Evolutionary conservation across 1,140 invertebrate genomes (phyloP), one percentile per base, ranked within the genome.

Genomic region (Pseudomyrmex concolor): DNA sequence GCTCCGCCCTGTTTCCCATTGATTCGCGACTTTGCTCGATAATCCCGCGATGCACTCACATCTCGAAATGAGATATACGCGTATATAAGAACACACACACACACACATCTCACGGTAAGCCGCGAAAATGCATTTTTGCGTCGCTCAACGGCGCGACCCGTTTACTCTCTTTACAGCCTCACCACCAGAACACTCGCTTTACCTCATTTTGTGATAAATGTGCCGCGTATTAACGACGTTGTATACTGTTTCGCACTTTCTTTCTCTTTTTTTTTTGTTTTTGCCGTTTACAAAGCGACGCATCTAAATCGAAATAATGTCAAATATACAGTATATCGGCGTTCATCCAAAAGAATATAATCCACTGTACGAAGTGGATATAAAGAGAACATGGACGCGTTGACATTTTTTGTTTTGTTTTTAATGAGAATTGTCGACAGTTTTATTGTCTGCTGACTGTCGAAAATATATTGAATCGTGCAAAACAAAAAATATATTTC

Each of bases 71-170:
- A 34, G 34, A 34, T 34, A 7, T 3, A 25, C 25, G 25, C 25
- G 25, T 25, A 25, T 34, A 34, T 34, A 34, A 34, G 34, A 34
- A 34, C 5, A 34, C 34, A 34, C 4, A 34, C 34, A 34, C 34
- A 34, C 34, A 34, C 34, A 25, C 25, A 25, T 2, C 5, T 9
- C n/a, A 45, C 2, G 22, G 10, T 54, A 68, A 78, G 3, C 7
- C 43, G 51, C 76, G 48, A 57, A 59, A 78, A 78, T 68, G 34
- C 19, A 78, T 78, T 57, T 78, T 78, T 70, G 17, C 63, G 15
- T 3, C 34, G 25, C 57, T 55, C 25, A 57, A 22, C 55, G 13
- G 9, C 34, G 34, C 51, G 19, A 78, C 0, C 7, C 34, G 10
- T 78, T 78, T 70, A 22, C 34, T 25, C 10, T 45, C 57, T 78